phyloP scores from a whole-genome alignment of 2,888 invertebrate species.

The Nipponacmea schrenckii region DNA sequence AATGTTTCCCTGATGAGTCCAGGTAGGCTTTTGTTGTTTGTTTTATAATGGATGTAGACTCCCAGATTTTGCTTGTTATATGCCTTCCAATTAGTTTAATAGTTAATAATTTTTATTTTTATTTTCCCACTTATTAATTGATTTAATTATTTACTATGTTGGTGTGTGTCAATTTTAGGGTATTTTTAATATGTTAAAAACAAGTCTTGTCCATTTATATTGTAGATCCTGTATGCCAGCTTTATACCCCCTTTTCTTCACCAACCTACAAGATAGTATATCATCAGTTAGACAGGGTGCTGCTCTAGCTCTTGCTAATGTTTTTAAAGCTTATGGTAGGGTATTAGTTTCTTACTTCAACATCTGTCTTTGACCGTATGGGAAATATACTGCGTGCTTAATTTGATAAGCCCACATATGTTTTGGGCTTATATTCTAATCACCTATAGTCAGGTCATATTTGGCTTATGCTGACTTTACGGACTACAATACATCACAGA shows the following conservation, averaged over 20 bases:
- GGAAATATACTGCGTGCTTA: too few species aligned
- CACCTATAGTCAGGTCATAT: too few species aligned
- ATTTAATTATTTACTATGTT: slow-evolving; percentile 1
- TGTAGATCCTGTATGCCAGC: slow-evolving; percentile 67
- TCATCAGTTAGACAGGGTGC: slow-evolving; percentile 73
- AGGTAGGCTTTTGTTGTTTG: slow-evolving; percentile 47
- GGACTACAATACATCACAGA: too few species aligned
- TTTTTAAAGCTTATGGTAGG: slow-evolving; percentile 66
- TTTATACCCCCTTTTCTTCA: slow-evolving; percentile 69
- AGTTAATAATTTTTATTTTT: not conserved
- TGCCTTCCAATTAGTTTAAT: too few species aligned
- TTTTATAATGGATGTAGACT: too few species aligned
- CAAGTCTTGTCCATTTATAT: slow-evolving; percentile 69
- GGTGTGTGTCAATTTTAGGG: slow-evolving; percentile 41
- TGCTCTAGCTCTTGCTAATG: slow-evolving; percentile 70
- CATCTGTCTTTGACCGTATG: not conserved
- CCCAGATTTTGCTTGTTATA: too few species aligned
- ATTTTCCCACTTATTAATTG: not conserved
- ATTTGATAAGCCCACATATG: too few species aligned
- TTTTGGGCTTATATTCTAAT: too few species aligned
- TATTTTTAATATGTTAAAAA: slow-evolving; percentile 65
- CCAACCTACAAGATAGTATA: slow-evolving; percentile 71
- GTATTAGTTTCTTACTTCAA: not conserved
- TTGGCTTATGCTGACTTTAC: too few species aligned
- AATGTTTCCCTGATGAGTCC: slow-evolving; percentile 70